Evolutionary conservation across 2,888 invertebrate genomes (phyloP).

Genomic region (Scaptomyza tumidula): DNA sequence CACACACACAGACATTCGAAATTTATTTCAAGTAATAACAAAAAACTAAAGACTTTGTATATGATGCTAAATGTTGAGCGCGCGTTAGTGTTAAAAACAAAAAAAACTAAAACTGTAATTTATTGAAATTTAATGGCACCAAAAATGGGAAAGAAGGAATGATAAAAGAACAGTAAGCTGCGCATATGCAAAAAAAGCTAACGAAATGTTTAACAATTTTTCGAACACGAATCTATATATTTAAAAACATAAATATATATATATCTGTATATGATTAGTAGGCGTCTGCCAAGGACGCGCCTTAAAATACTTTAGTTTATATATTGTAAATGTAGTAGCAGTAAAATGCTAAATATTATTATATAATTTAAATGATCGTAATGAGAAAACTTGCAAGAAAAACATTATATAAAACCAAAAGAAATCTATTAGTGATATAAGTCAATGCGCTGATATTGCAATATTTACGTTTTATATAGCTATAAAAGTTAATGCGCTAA

Average conservation of each 20-base stretch:
- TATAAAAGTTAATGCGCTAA: slow-evolving; percentile 40
- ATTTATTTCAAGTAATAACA: slow-evolving; percentile 57
- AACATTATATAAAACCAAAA: slow-evolving; percentile 53
- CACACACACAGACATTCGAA: slow-evolving; percentile 53
- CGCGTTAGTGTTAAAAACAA: slow-evolving; percentile 57
- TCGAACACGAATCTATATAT: slow-evolving; percentile 70
- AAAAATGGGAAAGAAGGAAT: slow-evolving; percentile 43
- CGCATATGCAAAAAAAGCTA: slow-evolving; percentile 27
- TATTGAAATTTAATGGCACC: slow-evolving; percentile 75
- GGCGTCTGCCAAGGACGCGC: slow-evolving; percentile 51
- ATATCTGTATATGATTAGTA: slow-evolving; percentile 54
- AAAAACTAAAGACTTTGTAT: slow-evolving; percentile 76
- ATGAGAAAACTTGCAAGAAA: slow-evolving; percentile 13
- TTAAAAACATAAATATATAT: background rate
- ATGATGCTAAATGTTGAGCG: slow-evolving; percentile 69
- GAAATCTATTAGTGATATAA: slow-evolving; percentile 63
- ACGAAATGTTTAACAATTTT: slow-evolving; percentile 67
- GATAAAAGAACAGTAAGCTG: slow-evolving; percentile 23
- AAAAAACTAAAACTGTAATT: slow-evolving; percentile 58
- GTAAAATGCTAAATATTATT: slow-evolving; percentile 39
- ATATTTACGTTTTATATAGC: slow-evolving; percentile 52
- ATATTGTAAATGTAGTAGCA: slow-evolving; percentile 36
- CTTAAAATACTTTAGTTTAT: slow-evolving; percentile 59
- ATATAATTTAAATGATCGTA: slow-evolving; percentile 48
- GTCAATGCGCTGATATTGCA: slow-evolving; percentile 65